phyloP scores from a whole-genome alignment of 2,888 invertebrate genomes.

The Pyrrhosoma nymphula region DNA sequence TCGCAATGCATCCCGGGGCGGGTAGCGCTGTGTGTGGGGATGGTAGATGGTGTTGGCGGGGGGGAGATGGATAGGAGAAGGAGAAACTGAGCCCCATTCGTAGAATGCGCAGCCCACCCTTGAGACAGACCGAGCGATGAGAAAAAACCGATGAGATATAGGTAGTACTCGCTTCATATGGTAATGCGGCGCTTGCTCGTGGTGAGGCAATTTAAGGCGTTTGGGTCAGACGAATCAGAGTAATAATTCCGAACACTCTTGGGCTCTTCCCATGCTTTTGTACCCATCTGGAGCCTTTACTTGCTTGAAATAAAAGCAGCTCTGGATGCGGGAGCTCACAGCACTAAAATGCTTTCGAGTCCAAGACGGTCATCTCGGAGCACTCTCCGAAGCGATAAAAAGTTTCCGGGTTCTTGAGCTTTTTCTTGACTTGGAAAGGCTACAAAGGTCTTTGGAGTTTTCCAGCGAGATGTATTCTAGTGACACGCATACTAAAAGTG shows the following conservation, averaged over 20 bases:
- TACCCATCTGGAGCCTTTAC: not conserved
- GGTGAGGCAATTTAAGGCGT: not conserved
- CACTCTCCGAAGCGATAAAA: not conserved
- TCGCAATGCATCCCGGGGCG: slow-evolving; percentile 54
- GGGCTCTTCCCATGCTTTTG: not conserved
- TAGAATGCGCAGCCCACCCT: slow-evolving; percentile 39
- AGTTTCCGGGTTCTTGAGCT: not conserved
- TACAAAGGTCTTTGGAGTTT: not conserved
- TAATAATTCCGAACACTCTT: not conserved
- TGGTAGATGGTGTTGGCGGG: not conserved
- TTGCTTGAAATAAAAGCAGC: not conserved
- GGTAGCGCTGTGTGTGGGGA: not conserved
- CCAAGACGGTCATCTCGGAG: not conserved
- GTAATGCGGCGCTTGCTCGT: slow-evolving; percentile 21
- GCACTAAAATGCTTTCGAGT: not conserved
- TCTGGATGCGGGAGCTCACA: not conserved
- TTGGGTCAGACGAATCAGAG: not conserved
- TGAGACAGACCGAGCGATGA: not conserved
- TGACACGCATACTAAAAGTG: not conserved
- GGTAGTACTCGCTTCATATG: slow-evolving; percentile 31
- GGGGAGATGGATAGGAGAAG: not conserved
- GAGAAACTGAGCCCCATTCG: slow-evolving; percentile 23
- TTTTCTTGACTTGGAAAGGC: not conserved
- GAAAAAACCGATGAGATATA: slow-evolving; percentile 1
- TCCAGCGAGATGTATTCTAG: not conserved